Conservation (phyloP, 2,113 vertebrate genomes). For the Melospiza georgiana region DNA sequence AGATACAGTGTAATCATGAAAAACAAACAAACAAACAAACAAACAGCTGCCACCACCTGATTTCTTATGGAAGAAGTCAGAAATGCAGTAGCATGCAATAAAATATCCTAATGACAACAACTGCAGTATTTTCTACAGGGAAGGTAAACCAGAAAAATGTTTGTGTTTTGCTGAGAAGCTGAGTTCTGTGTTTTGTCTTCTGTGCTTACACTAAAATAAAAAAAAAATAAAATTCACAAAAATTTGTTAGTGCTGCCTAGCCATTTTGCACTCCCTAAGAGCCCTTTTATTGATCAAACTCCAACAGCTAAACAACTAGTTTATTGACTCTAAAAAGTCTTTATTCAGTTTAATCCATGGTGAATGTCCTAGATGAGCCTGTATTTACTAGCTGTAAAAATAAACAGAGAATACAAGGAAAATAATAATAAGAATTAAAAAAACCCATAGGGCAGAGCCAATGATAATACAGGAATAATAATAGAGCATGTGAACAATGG, state of each 20-base stretch:
- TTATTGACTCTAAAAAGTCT: constrained; percentile 22
- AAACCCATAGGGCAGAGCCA: background rate
- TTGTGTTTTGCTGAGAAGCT: background rate
- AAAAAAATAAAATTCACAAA: background rate
- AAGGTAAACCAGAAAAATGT: background rate
- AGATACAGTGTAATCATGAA: background rate
- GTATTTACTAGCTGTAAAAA: constrained; percentile 28
- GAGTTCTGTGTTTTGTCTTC: background rate
- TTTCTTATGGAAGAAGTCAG: background rate
- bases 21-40: background rate
- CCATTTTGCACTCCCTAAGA: background rate
- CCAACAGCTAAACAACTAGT: constrained; percentile 3
- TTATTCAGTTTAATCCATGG: constrained; percentile 20
- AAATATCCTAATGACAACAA: background rate
- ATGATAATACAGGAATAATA: constrained; percentile 7
- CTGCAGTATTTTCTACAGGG: background rate
- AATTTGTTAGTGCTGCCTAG: background rate
- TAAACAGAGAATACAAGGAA: constrained; percentile 26
- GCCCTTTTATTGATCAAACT: background rate
- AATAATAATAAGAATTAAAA: constrained; percentile 24
- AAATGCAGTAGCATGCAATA: background rate
- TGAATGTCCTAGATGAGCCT: constrained; percentile 8
- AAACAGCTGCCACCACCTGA: background rate
- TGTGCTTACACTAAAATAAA: background rate
- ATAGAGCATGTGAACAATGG: background rate